Base-by-base conservation (phyloP, 2,888 invertebrate species). In the Drosophila hamatofila region DNA sequence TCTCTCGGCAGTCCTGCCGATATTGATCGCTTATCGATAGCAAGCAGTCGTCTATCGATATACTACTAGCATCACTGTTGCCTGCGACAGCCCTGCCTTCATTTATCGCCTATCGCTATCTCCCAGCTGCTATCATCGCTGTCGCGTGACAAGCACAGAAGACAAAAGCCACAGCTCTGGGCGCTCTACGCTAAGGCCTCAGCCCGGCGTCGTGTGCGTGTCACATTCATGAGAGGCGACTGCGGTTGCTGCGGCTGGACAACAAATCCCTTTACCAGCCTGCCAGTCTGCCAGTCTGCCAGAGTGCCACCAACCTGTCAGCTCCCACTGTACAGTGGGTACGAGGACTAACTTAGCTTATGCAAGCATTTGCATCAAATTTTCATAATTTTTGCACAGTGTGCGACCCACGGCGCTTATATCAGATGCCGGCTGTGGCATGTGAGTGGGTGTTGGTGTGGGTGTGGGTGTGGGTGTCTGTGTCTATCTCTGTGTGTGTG, bases 191-290 rank as follows among this genome's bases (percentile, higher is more conserved):
- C n/a, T 42, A 12, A 16, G 35, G 42, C 57, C 73, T 54, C 42
- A 35, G 51, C 49, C 42, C 46, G 41, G 48, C 55, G n/a, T 7
- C 54, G n/a, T 48, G 27, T 35, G 42, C 42, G 51, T 73, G 78
- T 69, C 58, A 64, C 54, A 64, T 55, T 14, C 72, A 65, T 62
- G 61, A 67, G 75, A 66, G 59, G 61, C 51, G 49, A 60, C 49
- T 72, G 78, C 56, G 78, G 72, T 72, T 66, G 39, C 65, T 72
- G 75, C 42, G 72, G 77, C 66, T 59, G 55, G 42, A 23, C 62
- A 30, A 14, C 57, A 51, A 59, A 51, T 77, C 72, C 63, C 72
- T 18, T 18, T 25, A 33, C 44, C 55, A 25, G 35, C 39, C 52
- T 16, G 12, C 25, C n/a, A n/a, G n/a, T n/a, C 25, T 25, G 25